Evolutionary conservation across 2,797 vertebrate genomes (phyloP).

Genomic region (Nannoperca obscura): DNA sequence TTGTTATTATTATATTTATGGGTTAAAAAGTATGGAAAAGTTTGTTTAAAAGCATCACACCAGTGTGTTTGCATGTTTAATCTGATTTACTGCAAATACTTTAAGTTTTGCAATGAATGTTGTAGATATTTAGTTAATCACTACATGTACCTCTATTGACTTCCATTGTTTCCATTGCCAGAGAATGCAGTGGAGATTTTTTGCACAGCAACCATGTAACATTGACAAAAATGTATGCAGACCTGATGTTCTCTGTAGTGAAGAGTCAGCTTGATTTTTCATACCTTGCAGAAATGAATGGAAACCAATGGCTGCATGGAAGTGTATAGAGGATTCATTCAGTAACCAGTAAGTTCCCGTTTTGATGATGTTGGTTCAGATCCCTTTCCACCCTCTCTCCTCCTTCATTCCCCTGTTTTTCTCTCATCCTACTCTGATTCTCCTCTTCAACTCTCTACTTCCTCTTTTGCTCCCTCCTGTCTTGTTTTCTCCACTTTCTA

Average conservation of each 20-base stretch:
- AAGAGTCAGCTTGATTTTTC: neutral
- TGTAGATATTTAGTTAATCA: neutral
- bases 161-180: neutral
- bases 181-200: no score
- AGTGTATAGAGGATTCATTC: neutral
- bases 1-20: no score
- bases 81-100: neutral
- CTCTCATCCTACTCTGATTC: no score
- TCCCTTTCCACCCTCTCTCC: neutral
- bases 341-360: no score
- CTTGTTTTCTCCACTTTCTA: neutral
- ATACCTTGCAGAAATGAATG: neutral
- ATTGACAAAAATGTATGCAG: neutral
- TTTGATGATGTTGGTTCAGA: neutral
- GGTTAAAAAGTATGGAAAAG: neutral
- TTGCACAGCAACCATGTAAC: neutral
- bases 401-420: neutral
- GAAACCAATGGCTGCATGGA: neutral
- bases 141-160: neutral
- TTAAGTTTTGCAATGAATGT: neutral
- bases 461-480: neutral
- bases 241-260: neutral
- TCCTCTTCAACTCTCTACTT: no score
- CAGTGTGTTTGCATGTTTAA: neutral
- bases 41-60: neutral